Conservation (phyloP, 2,113 vertebrate genomes). For the Callipepla squamata region DNA sequence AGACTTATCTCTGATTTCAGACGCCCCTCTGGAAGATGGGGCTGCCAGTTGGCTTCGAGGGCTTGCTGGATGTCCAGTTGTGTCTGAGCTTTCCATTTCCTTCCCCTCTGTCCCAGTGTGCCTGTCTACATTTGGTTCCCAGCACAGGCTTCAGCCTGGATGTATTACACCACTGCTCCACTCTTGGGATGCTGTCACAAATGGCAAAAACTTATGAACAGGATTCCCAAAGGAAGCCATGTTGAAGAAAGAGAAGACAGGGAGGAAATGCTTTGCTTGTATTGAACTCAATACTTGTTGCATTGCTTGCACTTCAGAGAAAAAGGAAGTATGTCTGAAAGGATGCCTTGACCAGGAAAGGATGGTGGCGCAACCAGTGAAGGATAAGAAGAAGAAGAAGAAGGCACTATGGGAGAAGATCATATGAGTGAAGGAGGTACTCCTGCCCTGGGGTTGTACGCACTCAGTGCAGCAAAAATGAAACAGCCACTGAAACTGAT, state of each 20-base stretch:
- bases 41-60: slow-evolving; percentile 54
- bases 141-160: not conserved
- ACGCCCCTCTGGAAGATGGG: not conserved
- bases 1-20: slow-evolving; percentile 15
- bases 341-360: slow-evolving; percentile 26
- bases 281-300: not conserved
- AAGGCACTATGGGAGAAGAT: slow-evolving; percentile 22
- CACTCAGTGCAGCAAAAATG: not conserved
- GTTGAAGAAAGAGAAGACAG: not conserved
- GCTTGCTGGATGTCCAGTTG: slow-evolving; percentile 27
- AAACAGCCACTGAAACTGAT: not conserved
- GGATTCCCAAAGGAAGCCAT: slow-evolving; percentile 3
- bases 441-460: not conserved
- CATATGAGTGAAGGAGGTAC: slow-evolving; percentile 5
- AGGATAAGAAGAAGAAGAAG: slow-evolving; percentile 68
- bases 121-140: not conserved
- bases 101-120: not conserved
- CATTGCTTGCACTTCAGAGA: slow-evolving; percentile 11
- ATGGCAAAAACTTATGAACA: slow-evolving; percentile 7
- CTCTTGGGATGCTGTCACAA: slow-evolving; percentile 15
- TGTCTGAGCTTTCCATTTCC: slow-evolving; percentile 14
- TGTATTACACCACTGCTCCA: not conserved
- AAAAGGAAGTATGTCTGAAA: slow-evolving; percentile 53
- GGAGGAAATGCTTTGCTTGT: slow-evolving; percentile 4
- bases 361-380: slow-evolving; percentile 17